phyloP scores from a whole-genome alignment of 2,888 invertebrate species.

The Thyatira batis region DNA sequence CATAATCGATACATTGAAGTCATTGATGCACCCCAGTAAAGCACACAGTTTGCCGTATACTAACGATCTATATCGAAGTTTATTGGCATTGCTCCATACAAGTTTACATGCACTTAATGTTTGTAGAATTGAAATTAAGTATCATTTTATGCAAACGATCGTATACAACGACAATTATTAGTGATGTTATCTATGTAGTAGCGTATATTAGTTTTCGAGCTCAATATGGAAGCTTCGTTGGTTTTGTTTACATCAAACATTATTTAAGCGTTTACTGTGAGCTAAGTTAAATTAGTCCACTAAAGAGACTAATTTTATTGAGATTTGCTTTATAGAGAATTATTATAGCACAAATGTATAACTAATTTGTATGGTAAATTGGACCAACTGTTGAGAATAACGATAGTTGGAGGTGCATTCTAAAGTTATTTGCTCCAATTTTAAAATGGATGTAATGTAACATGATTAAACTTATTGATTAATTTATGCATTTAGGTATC shows the following conservation, averaged over 20 bases:
- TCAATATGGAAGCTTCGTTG: conserved; percentile 49
- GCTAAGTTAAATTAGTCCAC: neutral
- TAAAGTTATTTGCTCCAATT: no score
- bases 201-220: conserved; percentile 35
- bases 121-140: conserved; percentile 74
- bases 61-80: conserved; percentile 62
- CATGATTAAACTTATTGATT: no score
- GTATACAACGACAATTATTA: conserved; percentile 59
- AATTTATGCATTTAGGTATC: no score
- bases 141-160: conserved; percentile 76
- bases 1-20: conserved; percentile 75
- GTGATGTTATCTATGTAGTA: conserved; percentile 56
- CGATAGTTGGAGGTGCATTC: no score
- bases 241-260: conserved; percentile 21
- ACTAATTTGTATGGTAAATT: no score
- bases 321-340: neutral
- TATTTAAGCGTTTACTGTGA: neutral
- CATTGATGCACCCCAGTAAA: conserved; percentile 60
- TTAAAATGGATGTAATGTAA: no score
- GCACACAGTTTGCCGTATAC: conserved; percentile 30
- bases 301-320: neutral
- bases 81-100: conserved; percentile 68
- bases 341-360: no score
- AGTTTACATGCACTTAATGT: conserved; percentile 66
- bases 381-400: no score